A percentile compares a stretch with the other conserved stretches of the same genome.
These are phyloP conservation scores for Etheostoma nigrum DNA, from an alignment of 2,797 vertebrate genomes.

Conservation along the genomic window DNA sequence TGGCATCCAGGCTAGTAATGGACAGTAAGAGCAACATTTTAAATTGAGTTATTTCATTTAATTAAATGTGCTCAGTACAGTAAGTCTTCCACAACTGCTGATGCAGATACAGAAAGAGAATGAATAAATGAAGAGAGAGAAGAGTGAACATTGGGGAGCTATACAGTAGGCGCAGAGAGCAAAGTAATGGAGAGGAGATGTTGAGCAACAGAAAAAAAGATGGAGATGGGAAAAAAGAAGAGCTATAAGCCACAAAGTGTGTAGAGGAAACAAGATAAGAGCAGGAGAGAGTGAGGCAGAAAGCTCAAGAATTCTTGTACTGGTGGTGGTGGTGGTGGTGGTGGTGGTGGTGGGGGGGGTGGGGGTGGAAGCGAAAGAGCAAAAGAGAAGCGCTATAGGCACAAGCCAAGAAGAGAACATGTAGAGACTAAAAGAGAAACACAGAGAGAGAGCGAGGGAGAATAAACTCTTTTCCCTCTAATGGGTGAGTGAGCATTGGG, in stretches of 20 bases:
- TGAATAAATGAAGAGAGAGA: neutral
- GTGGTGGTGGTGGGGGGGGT: neutral
- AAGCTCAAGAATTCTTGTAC: constrained; percentile 50
- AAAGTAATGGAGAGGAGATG: constrained; percentile 62
- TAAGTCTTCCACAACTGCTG: constrained; percentile 1
- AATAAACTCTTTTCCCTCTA: constrained; percentile 47
- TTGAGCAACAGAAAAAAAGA: constrained; percentile 33
- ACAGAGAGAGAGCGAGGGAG: constrained; percentile 21
- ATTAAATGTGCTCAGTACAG: neutral
- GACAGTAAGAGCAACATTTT: neutral
- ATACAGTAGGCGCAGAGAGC: constrained; percentile 36
- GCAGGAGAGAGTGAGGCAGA: constrained; percentile 38
- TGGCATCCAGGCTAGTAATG: neutral
- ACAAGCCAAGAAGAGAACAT: constrained; percentile 49
- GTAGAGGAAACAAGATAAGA: constrained; percentile 58
- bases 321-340: constrained; percentile 1
- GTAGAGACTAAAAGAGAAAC: constrained; percentile 66
- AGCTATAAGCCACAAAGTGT: constrained; percentile 47
- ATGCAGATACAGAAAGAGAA: constrained; percentile 22
- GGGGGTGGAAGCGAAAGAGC: neutral
- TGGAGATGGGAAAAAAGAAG: constrained; percentile 38
- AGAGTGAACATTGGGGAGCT: constrained; percentile 28
- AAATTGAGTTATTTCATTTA: neutral
- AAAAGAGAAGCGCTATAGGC: constrained; percentile 39
- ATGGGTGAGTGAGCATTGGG: constrained; percentile 78